Conservation (phyloP, 2,888 invertebrate genomes). For the Parascotia fuliginaria region DNA sequence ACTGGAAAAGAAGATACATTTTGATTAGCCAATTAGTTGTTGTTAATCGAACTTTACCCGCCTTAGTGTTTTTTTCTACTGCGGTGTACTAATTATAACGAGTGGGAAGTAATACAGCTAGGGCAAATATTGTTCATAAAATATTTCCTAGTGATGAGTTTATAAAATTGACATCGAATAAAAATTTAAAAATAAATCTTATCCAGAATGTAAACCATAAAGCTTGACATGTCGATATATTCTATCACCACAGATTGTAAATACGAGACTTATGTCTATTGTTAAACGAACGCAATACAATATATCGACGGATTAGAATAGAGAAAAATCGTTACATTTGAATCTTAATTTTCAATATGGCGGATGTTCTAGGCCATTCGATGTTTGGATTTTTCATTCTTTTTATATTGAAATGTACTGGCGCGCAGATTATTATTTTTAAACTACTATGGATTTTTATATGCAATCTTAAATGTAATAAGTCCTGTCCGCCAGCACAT, state of each 20-base stretch:
- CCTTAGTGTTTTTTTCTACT: too few relatives aligned
- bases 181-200: not conserved
- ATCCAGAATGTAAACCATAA: constrained; percentile 41
- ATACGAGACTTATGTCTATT: constrained; percentile 7
- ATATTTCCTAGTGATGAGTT: not conserved
- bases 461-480: not conserved
- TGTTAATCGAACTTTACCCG: too few relatives aligned
- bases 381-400: constrained; percentile 51
- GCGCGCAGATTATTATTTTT: constrained; percentile 15
- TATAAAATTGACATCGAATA: not conserved
- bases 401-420: constrained; percentile 28
- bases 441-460: not conserved
- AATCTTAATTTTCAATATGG: not conserved
- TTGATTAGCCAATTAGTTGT: too few relatives aligned
- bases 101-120: too few relatives aligned
- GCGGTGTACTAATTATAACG: too few relatives aligned
- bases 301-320: constrained; percentile 30
- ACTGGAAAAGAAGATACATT: too few relatives aligned
- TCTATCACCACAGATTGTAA: constrained; percentile 19
- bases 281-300: constrained; percentile 10
- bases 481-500: constrained; percentile 27
- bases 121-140: not conserved
- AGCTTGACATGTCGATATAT: constrained; percentile 38
- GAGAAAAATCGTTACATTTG: constrained; percentile 48
- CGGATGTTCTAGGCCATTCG: constrained; percentile 3